phyloP scores from a whole-genome alignment of 2,888 invertebrate species.

The Eristalis tenax region DNA sequence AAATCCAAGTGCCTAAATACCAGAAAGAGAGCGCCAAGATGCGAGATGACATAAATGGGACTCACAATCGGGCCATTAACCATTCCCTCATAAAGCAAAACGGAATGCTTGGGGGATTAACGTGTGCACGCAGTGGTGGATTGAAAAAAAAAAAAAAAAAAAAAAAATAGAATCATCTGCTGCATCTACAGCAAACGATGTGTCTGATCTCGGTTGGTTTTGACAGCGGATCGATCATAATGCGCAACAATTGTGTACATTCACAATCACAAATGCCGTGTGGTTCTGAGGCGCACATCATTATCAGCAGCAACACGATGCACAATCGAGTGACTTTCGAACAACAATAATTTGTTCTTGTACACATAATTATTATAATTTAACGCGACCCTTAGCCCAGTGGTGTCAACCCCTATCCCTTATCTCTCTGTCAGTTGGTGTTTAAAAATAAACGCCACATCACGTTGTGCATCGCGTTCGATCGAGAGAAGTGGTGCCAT shows the following conservation, averaged over 20 bases:
- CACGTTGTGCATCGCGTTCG: not conserved
- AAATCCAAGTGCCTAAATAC: not conserved
- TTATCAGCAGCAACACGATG: not conserved
- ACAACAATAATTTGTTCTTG: constrained; percentile 6
- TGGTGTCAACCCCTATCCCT: not conserved
- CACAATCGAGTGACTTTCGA: not conserved
- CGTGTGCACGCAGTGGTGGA: not conserved
- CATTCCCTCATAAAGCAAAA: not conserved
- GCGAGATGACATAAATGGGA: not conserved
- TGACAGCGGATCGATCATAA: too few species aligned
- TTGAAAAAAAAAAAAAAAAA: not conserved
- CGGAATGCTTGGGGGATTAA: not conserved
- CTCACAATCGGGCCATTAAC: not conserved
- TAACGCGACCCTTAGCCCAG: constrained; percentile 2
- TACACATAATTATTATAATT: constrained; percentile 2
- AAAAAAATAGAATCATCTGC: not conserved
- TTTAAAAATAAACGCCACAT: not conserved
- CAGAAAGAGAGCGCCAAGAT: not conserved
- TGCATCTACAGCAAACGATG: too few species aligned
- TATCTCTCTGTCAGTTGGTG: not conserved
- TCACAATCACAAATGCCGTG: too few species aligned
- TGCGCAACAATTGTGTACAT: too few species aligned
- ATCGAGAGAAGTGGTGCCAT: too few species aligned
- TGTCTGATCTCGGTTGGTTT: too few species aligned
- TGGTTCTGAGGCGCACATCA: too few species aligned